Percentiles rank a stretch among this genome's conserved stretches.
Evolutionary conservation across 92 coral and sea anemone species (phyloP).

Genomic region (Paramuricea clavata): DNA sequence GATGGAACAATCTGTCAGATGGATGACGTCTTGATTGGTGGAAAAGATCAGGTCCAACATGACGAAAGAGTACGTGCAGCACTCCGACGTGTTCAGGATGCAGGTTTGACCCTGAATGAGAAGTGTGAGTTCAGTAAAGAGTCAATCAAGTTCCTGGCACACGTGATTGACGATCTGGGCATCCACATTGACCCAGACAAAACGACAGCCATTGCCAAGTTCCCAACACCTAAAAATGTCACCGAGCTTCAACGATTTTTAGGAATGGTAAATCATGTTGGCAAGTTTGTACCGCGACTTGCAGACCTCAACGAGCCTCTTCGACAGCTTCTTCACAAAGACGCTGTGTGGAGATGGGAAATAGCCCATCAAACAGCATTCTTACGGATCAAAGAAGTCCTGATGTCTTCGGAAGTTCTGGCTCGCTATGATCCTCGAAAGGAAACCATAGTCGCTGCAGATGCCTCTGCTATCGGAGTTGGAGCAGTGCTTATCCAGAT

Average conservation of each 20-base stretch:
- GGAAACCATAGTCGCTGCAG: constrained; percentile 54
- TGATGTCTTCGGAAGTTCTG: constrained; percentile 55
- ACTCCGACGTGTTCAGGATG: too few relatives aligned
- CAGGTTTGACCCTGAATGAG: too few relatives aligned
- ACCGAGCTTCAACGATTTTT: too few relatives aligned
- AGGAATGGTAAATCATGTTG: too few relatives aligned
- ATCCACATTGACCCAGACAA: too few relatives aligned
- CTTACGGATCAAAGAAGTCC: constrained; percentile 57
- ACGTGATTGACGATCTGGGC: too few relatives aligned
- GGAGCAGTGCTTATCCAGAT: constrained; percentile 62
- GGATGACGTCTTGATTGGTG: constrained; percentile 49
- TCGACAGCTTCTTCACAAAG: constrained; percentile 68
- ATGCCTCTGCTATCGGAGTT: constrained; percentile 43
- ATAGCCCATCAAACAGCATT: constrained; percentile 61
- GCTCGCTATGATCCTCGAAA: constrained; percentile 57
- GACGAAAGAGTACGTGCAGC: too few relatives aligned
- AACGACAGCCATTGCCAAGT: too few relatives aligned
- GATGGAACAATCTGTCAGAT: too few relatives aligned
- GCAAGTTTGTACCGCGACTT: constrained; percentile 56
- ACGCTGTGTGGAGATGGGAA: constrained; percentile 61
- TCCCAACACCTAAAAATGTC: too few relatives aligned
- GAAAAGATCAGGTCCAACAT: constrained; percentile 52
- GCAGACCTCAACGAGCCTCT: constrained; percentile 62
- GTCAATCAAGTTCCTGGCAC: too few relatives aligned
- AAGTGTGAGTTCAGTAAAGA: too few relatives aligned